Evolutionary conservation across 2,797 vertebrate genomes (phyloP), one percentile per base, ranked within the genome.

Genomic region (Cyclura pinguis): DNA sequence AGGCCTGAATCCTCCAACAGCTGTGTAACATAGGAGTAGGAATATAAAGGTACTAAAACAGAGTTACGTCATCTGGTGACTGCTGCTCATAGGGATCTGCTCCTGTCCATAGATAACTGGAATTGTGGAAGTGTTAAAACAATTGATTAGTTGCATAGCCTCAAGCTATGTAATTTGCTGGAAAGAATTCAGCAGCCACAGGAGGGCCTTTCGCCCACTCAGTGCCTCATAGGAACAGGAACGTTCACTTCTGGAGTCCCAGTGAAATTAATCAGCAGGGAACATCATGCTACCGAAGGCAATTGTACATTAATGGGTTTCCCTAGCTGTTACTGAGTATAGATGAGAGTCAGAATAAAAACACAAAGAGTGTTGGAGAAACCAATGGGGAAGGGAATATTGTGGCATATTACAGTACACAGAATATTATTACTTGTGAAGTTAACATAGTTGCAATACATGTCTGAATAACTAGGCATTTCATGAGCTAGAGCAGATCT

Each of bases 181-280:
- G 72, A 38, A 67, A 52, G 6, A 64, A 83, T 77, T 55, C 57
- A 74, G 47, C 59, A 78, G 24, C 80, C 20, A 42, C n/a, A 78
- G 59, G 67, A 77, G 47, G 57, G 78, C 35, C 7, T 91, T 90
- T 77, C 35, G 1, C 85, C 85, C 72, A 81, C 69, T 62, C 69
- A 76, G 52, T 24, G 20, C 59, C 67, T 72, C n/a, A 29, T 12
- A n/a, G 86, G 86, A 6, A 55, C 32, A 69, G 6, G 10, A 88
- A 83, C 35, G 24, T 74, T 83, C 52, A 35, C 52, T 76, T 76
- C 35, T 62, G 80, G 87, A 88, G 50, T 82, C 52, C 67, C 69
- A 62, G 27, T 62, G 80, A 76, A 88, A 88, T 55, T 62, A 88
- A 88, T 62, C 69, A 74, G 50, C 69, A 12, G 83, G 35, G 80